phyloP scores from a whole-genome alignment of 2,888 invertebrate species.

The Tuberolachnus salignus region DNA sequence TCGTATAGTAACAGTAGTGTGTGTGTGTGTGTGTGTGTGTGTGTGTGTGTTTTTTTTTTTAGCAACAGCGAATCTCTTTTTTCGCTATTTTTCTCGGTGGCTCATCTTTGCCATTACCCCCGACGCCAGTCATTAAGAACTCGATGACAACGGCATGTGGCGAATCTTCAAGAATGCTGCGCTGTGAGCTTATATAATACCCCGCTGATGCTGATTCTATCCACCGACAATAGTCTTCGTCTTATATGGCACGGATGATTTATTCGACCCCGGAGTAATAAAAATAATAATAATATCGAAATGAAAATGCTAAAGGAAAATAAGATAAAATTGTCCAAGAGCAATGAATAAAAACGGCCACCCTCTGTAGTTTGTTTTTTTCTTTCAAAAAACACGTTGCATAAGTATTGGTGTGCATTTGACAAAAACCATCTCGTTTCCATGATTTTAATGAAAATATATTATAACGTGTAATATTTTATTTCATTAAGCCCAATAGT shows the following conservation, averaged over 20 bases:
- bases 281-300: constrained; percentile 38
- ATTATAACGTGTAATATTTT: too few relatives aligned
- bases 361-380: not conserved
- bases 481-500: too few relatives aligned
- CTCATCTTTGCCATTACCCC: not conserved
- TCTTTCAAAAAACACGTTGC: not conserved
- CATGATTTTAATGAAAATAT: not conserved
- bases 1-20: not conserved
- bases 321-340: constrained; percentile 32
- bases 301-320: constrained; percentile 31
- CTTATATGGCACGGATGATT: constrained; percentile 33
- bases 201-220: not conserved
- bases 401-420: not conserved
- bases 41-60: constrained; percentile 26
- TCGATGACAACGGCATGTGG: constrained; percentile 46
- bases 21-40: not conserved
- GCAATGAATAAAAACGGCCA: constrained; percentile 28
- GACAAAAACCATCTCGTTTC: constrained; percentile 9
- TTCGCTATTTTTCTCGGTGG: not conserved
- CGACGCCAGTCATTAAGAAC: constrained; percentile 44
- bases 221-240: not conserved
- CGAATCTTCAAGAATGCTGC: constrained; percentile 43
- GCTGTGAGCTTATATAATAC: constrained; percentile 14
- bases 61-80: constrained; percentile 19
- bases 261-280: constrained; percentile 32